phyloP scores from a whole-genome alignment of 2,113 vertebrate species.

The Glaucidium brasilianum region DNA sequence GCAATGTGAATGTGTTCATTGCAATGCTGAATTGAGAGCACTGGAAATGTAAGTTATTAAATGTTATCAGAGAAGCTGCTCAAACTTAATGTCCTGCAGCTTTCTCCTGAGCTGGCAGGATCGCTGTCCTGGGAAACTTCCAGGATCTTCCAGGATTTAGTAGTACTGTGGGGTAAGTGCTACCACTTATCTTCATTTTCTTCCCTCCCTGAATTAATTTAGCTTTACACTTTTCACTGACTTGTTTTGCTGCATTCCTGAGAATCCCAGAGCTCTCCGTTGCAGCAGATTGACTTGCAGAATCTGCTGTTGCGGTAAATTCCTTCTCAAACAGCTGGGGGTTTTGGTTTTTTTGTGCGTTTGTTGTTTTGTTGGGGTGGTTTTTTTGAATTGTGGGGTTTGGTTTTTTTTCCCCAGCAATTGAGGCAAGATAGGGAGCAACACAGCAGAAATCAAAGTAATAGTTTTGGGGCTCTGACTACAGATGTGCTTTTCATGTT shows the following conservation, averaged over 20 bases:
- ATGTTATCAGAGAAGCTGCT: neutral
- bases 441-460: neutral
- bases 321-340: neutral
- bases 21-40: neutral
- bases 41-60: neutral
- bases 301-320: neutral
- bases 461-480: neutral
- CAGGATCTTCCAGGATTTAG: neutral
- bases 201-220: neutral
- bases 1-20: neutral
- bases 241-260: slow-evolving; percentile 40
- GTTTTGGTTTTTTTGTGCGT: neutral
- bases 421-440: neutral
- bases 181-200: neutral
- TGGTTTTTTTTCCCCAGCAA: neutral
- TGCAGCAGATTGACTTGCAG: neutral
- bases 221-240: slow-evolving; percentile 8
- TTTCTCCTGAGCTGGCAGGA: neutral
- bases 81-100: neutral
- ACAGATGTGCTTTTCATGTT: neutral
- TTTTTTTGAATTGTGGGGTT: no score
- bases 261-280: neutral
- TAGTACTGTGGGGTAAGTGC: neutral
- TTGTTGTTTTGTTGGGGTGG: neutral
- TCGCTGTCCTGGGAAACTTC: neutral